Conservation (phyloP, 1,140 invertebrate genomes). For the Centruroides vittatus region DNA sequence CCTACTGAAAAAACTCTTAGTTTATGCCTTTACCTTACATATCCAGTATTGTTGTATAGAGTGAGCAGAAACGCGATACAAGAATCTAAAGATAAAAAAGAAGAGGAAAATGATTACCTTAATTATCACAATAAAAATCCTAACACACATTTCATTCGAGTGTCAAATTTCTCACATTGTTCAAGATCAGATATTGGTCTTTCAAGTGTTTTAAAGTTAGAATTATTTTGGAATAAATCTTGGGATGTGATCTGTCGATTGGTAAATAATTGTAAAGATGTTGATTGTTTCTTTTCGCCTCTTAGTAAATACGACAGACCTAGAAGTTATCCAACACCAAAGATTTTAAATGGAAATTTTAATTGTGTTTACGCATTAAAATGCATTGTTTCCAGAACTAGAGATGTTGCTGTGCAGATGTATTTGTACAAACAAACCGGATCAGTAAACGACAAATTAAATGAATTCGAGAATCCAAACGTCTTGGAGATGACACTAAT, state of each 20-base stretch:
- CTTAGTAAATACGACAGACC: no score
- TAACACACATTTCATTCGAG: background rate
- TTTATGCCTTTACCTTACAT: background rate
- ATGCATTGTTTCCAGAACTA: background rate
- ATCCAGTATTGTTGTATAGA: background rate
- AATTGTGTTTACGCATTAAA: background rate
- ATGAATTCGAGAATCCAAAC: background rate
- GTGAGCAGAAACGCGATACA: background rate
- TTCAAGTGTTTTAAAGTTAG: background rate
- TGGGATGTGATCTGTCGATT: no score
- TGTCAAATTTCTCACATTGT: background rate
- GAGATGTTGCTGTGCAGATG: background rate
- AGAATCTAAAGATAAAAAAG: background rate
- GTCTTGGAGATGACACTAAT: background rate
- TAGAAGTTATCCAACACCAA: background rate
- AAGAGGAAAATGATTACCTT: no score
- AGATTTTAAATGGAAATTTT: background rate
- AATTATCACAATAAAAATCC: background rate
- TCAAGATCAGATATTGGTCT: background rate
- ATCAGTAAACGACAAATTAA: background rate
- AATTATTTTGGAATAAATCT: no score
- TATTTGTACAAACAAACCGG: background rate
- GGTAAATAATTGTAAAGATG: no score
- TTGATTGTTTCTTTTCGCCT: no score
- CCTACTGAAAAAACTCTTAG: background rate